These are phyloP conservation scores for mouse (Mus musculus) DNA, from an alignment of 2,113 vertebrate genomes.

Conservation along the genomic window GRCm39 chr1:168492501-168493000, in stretches of 20 bases:
- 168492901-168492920: too few species aligned
- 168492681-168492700: neutral
- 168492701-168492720: fast-evolving
- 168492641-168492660: neutral
- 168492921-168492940: neutral
- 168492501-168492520: neutral
- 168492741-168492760: neutral
- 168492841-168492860: neutral
- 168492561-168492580: neutral
- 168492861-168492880: too few species aligned
- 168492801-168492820: fast-evolving
- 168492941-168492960: neutral
- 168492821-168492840: neutral
- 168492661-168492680: neutral
- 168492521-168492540: neutral
- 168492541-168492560: neutral
- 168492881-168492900: neutral
- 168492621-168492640: neutral
- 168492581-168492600: neutral
- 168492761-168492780: neutral
- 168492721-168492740: neutral
- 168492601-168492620: neutral
- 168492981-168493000: too few species aligned
- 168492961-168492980: neutral
- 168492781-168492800: neutral